Percentiles rank a stretch among this genome's conserved stretches.
phyloP scores from a whole-genome alignment of 92 coral and sea anemone genomes.

The Porites cylindrica region DNA sequence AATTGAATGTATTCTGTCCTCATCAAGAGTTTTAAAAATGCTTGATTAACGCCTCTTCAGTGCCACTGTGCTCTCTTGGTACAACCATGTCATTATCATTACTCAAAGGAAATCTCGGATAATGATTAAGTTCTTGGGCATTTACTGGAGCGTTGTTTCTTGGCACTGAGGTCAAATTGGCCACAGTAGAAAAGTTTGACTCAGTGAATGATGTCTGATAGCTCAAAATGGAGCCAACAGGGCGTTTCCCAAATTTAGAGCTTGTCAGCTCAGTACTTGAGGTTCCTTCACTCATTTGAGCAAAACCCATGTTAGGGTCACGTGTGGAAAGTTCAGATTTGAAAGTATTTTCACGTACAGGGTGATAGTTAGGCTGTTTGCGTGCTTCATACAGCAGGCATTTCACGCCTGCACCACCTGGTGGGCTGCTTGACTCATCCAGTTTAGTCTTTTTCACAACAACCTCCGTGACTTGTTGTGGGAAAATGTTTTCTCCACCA shows the following conservation, averaged over 20 bases:
- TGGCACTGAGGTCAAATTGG: neutral
- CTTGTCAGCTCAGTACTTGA: neutral
- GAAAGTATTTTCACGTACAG: neutral
- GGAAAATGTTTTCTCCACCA: slow-evolving; percentile 2
- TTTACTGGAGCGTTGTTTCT: neutral
- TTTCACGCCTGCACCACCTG: slow-evolving; percentile 10
- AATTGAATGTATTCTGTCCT: neutral
- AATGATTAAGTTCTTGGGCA: neutral
- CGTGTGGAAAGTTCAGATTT: too few relatives aligned
- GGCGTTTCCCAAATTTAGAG: too few relatives aligned
- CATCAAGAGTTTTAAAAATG: neutral
- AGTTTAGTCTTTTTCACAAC: slow-evolving; percentile 6
- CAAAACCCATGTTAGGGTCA: too few relatives aligned
- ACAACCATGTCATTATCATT: too few relatives aligned
- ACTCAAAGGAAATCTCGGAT: too few relatives aligned
- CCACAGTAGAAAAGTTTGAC: neutral
- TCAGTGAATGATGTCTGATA: slow-evolving; percentile 1
- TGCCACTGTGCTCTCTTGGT: neutral
- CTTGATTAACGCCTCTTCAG: neutral
- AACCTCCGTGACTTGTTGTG: slow-evolving; percentile 23
- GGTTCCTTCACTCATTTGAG: neutral
- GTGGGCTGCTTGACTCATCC: slow-evolving; percentile 7
- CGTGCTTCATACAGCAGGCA: slow-evolving; percentile 23
- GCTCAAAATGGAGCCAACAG: neutral
- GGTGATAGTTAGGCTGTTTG: slow-evolving; percentile 10